A percentile compares a stretch with the other conserved stretches of the same genome.
Evolutionary conservation across 1,140 invertebrate species (phyloP).

Genomic region (Sitodiplosis mosellana): DNA sequence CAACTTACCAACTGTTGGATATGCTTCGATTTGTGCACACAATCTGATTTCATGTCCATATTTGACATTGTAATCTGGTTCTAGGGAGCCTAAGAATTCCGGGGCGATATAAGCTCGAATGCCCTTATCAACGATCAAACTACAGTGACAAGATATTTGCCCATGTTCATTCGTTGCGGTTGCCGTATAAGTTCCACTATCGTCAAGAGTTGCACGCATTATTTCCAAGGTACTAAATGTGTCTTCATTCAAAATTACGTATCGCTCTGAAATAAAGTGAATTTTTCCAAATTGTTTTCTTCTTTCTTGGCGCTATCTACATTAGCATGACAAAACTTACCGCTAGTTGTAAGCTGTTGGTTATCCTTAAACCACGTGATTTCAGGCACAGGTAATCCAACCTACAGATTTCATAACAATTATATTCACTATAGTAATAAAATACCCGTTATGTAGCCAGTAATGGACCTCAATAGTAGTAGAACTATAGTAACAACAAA

Average conservation of each 20-base stretch:
- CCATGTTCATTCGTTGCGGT: slow-evolving; percentile 66
- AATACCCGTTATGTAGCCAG: no score
- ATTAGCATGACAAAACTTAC: no score
- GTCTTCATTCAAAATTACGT: slow-evolving; percentile 16
- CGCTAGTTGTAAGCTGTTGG: slow-evolving; percentile 30
- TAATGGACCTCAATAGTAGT: no score
- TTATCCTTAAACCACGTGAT: slow-evolving; percentile 68
- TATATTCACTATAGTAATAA: no score
- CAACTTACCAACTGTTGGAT: slow-evolving; percentile 65
- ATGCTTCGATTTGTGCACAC: slow-evolving; percentile 55
- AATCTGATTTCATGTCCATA: slow-evolving; percentile 45
- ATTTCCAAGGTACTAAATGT: slow-evolving; percentile 76
- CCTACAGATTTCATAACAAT: no score
- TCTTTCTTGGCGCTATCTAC: no score
- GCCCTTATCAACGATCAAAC: slow-evolving; percentile 67
- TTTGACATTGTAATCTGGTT: slow-evolving; percentile 34
- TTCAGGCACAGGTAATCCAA: slow-evolving; percentile 36
- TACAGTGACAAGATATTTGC: slow-evolving; percentile 60
- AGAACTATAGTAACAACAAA: no score
- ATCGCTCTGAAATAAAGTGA: no score
- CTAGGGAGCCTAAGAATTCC: slow-evolving; percentile 48
- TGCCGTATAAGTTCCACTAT: slow-evolving; percentile 66
- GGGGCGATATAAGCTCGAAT: slow-evolving; percentile 62
- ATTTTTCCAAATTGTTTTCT: no score
- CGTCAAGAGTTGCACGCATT: slow-evolving; percentile 47